Base-by-base conservation (phyloP, 2,797 vertebrate species). In the Chaetophractus vellerosus region DNA sequence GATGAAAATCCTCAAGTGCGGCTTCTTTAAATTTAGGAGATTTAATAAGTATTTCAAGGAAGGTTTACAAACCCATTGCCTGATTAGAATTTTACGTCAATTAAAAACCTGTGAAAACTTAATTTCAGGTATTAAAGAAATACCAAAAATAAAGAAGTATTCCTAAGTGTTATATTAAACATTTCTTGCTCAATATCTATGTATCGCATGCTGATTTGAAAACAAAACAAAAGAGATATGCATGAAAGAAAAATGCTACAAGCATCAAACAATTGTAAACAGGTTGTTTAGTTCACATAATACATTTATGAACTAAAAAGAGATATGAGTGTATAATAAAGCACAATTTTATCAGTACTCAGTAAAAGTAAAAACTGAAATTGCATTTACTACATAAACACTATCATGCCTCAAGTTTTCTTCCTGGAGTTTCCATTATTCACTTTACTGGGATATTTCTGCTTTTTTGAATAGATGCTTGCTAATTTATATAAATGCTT, bases 401-500 rank as follows among this genome's bases (percentile, higher is more conserved):
- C 10, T 38, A 6, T 59, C 4, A 1, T 3, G 38, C n/a, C 88
- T 64, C 9, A 41, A 33, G 0, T 69, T 94, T 82, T 72, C 52
- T 57, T 86, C 68, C 59, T 61, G 23, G 14, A 69, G 52, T 86
- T 92, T 80, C 15, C 69, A 9, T 87, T 23, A 33, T 95, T 87
- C 41, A 63, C 71, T 90, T 61, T 86, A 74, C 52, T 88, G 57
- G 6, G 61, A 69, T 15, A 36, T 63, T 84, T 96, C 26, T 88
- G 31, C 19, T 88, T 92, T 90, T 68, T 96, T 91, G 59, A 97
- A 76, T 26, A 55, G 36, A 80, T 84, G 64, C 18, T 96, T 92
- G 45, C 63, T 97, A 93, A 98, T 95, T 97, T 94, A 97, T 95
- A 48, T 85, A 97, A 97, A 95, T 95, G 41, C 0, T 96, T 93